phyloP scores from a whole-genome alignment of 2,888 invertebrate genomes.

The Strigamia transsilvanica region DNA sequence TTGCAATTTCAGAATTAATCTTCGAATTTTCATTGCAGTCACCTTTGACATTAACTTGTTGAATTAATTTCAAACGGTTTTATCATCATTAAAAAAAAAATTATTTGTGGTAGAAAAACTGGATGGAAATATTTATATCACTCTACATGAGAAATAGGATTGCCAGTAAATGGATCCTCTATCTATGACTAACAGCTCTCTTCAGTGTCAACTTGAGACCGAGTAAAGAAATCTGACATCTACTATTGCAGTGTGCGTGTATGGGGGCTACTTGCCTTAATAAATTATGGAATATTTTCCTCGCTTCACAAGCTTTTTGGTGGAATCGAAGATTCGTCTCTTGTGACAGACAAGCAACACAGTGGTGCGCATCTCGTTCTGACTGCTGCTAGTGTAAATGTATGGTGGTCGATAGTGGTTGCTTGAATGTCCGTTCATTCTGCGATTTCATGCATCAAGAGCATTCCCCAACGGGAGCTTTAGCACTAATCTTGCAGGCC shows the following conservation, averaged over 20 bases:
- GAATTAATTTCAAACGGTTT: neutral
- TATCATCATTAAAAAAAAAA: too few species aligned
- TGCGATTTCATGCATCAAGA: constrained; percentile 41
- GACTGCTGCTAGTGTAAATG: neutral
- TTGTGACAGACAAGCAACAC: constrained; percentile 17
- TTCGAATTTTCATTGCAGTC: neutral
- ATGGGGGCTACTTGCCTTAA: constrained; percentile 20
- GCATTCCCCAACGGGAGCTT: constrained; percentile 33
- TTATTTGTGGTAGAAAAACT: neutral
- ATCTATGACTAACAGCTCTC: constrained; percentile 40
- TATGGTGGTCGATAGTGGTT: constrained; percentile 20
- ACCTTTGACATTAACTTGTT: constrained; percentile 11
- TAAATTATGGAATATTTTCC: constrained; percentile 11
- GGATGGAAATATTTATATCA: neutral
- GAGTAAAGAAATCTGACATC: constrained; percentile 37
- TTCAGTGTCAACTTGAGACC: constrained; percentile 39
- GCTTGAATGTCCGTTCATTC: constrained; percentile 44
- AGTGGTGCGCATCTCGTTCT: neutral
- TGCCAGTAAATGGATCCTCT: constrained; percentile 25
- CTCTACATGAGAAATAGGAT: neutral
- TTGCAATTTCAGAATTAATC: constrained; percentile 3
- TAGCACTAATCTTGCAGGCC: constrained; percentile 36
- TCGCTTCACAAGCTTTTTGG: neutral
- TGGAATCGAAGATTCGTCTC: neutral
- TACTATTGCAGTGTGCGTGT: neutral